Evolutionary conservation across 2,113 vertebrate genomes (phyloP), one percentile per base, ranked within the genome.

Genomic region (Gymnogyps californianus): DNA sequence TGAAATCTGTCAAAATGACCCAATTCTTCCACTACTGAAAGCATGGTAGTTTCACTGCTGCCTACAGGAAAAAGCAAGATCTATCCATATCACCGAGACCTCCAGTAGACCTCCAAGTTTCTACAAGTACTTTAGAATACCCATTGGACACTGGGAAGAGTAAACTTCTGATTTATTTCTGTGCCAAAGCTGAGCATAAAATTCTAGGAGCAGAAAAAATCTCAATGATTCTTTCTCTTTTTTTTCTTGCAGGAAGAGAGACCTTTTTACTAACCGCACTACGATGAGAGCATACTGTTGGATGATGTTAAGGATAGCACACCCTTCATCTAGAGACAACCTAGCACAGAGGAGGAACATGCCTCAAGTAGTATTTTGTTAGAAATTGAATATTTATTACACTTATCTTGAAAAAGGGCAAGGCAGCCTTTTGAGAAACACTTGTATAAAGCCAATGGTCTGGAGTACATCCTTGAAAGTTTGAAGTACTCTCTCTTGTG

Each of bases 271-370:
- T 70, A 69, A 75, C 52, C 0, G 1, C 17, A 28, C 34, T 36
- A 25, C 0, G 0, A 89, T n/a, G n/a, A 57, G 5, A 69, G 4
- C 0, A 1, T 8, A 7, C 28, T 19, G 32, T 12, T 59, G 34
- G 11, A 6, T 59, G n/a, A n/a, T 12, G 19, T 72, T 49, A 66
- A 42, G 7, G 13, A n/a, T 66, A 79, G 51, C 13, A 32, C 20
- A 52, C 5, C 16, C 40, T 54, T 61, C 6, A 3, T 21, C 32
- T 51, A 55, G 16, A 71, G 44, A 36, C 11, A 21, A 71, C 5
- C 11, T 65, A 72, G 31, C 28, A 76, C 34, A 21, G 26, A 61
- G 16, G 2, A 77, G 26, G 29, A n/a, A 13, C 16, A 36, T 42
- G 44, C 13, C 36, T 11, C 24, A 49, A 34, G 22, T 38, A 66